Evolutionary conservation across 2,888 invertebrate genomes (phyloP).

Genomic region (Watsonalla cultraria): DNA sequence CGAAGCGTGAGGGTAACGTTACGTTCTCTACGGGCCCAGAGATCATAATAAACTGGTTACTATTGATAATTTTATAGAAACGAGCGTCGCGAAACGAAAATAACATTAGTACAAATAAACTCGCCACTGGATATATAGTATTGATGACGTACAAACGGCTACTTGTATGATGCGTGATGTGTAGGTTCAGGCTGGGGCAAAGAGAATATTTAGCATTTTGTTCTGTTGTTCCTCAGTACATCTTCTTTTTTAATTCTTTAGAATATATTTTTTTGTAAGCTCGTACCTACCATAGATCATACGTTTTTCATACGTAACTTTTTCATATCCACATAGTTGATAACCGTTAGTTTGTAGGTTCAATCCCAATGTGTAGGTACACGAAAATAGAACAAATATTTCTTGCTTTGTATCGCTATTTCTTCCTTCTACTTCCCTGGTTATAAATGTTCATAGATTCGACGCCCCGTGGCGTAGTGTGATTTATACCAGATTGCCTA

Average conservation of each 20-base stretch:
- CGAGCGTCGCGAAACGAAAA: conserved; percentile 12
- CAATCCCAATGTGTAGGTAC: no score
- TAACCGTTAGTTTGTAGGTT: no score
- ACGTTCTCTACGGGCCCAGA: not conserved
- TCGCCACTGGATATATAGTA: not conserved
- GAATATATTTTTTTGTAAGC: no score
- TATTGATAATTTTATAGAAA: conserved; percentile 14
- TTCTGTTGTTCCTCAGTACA: no score
- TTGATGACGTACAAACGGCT: not conserved
- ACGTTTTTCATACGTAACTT: no score
- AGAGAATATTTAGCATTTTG: no score
- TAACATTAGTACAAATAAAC: conserved; percentile 18
- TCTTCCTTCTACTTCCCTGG: not conserved
- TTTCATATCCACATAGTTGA: no score
- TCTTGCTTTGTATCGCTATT: not conserved
- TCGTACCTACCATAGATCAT: no score
- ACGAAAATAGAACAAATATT: not conserved
- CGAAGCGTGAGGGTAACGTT: no score
- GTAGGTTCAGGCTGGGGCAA: not conserved
- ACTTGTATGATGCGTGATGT: not conserved
- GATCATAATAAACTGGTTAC: conserved; percentile 7
- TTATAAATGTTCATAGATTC: not conserved
- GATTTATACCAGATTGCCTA: not conserved
- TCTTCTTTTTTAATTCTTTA: no score
- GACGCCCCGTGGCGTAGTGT: not conserved